Percentiles rank a stretch among this genome's conserved stretches.
Conservation (phyloP, 2,888 invertebrate genomes). For the Digitonthophagus gazella region DNA sequence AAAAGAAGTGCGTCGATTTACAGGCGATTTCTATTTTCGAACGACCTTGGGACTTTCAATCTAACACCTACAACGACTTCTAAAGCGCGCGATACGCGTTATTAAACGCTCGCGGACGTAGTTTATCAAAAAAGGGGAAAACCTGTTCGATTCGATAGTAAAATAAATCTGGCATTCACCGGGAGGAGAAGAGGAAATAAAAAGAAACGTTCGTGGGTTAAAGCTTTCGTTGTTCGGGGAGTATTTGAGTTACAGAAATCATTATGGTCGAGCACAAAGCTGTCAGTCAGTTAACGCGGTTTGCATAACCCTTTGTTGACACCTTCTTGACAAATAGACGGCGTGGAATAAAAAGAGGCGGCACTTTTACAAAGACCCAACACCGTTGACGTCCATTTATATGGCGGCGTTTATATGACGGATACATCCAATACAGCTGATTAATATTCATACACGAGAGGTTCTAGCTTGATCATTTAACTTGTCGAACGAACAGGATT, state of each 20-base stretch:
- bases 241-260: background rate
- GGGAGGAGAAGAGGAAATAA: background rate
- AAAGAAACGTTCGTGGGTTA: background rate
- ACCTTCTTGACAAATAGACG: constrained; percentile 35
- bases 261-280: constrained; percentile 10
- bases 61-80: background rate
- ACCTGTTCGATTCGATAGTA: background rate
- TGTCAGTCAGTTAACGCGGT: constrained; percentile 26
- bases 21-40: background rate
- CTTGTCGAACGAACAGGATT: too few species aligned
- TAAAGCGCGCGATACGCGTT: background rate
- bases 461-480: too few species aligned
- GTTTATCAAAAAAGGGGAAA: background rate
- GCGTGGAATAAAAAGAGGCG: constrained; percentile 31
- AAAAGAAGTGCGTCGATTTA: background rate
- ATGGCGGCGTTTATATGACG: constrained; percentile 19
- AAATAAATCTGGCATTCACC: background rate
- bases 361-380: constrained; percentile 29
- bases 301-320: constrained; percentile 35
- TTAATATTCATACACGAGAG: constrained; percentile 31
- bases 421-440: constrained; percentile 27
- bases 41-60: background rate
- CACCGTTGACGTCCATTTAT: constrained; percentile 12
- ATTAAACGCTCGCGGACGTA: background rate
- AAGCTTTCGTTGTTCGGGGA: background rate